These are phyloP conservation scores for Phymatocera aterrima DNA, from an alignment of 2,888 invertebrate genomes.

Conservation along the genomic window DNA sequence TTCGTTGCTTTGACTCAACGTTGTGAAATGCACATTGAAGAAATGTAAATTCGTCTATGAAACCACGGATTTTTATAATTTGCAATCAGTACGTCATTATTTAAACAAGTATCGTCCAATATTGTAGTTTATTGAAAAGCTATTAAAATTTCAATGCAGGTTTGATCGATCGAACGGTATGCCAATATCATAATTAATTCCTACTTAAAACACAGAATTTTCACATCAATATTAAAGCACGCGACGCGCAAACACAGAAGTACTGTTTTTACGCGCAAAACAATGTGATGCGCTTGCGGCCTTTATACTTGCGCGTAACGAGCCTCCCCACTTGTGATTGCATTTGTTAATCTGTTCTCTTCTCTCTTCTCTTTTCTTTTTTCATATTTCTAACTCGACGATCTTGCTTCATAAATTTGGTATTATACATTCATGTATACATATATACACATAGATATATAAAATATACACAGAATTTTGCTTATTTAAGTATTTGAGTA, in stretches of 20 bases:
- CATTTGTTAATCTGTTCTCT: constrained; percentile 47
- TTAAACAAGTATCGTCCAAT: constrained; percentile 22
- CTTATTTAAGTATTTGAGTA: constrained; percentile 3
- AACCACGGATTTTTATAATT: not conserved
- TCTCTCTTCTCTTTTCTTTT: constrained; percentile 13
- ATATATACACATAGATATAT: constrained; percentile 27
- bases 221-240: constrained; percentile 37
- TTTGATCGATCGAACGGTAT: constrained; percentile 8
- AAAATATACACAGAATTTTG: constrained; percentile 37
- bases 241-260: constrained; percentile 61
- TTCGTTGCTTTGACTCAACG: constrained; percentile 11
- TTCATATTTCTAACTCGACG: constrained; percentile 24
- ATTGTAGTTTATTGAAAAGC: not conserved
- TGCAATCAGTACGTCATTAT: not conserved
- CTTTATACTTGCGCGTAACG: constrained; percentile 44
- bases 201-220: constrained; percentile 20
- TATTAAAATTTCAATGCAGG: constrained; percentile 5
- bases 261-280: constrained; percentile 61
- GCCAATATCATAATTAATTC: constrained; percentile 10
- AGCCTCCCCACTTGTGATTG: constrained; percentile 41
- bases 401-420: constrained; percentile 35
- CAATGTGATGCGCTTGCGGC: constrained; percentile 55
- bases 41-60: constrained; percentile 13
- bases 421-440: constrained; percentile 24
- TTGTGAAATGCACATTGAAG: constrained; percentile 23